phyloP scores from a whole-genome alignment of 2,113 vertebrate genomes.

The Xenotilapia longispinis region DNA sequence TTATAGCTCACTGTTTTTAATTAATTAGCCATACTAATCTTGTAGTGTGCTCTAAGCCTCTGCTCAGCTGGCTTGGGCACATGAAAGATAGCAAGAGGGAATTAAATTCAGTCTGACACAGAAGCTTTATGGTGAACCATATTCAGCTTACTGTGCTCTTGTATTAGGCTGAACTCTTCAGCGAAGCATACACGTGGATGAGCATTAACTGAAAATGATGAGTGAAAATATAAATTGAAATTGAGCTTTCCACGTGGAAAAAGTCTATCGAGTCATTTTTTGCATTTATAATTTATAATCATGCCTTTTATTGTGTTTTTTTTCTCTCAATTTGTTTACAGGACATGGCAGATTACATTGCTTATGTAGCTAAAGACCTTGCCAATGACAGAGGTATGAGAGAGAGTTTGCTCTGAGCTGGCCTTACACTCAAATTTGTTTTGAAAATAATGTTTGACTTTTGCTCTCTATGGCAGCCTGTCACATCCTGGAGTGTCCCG shows the following conservation, averaged over 20 bases:
- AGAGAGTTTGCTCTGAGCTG: neutral
- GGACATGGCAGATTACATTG: slow-evolving; percentile 89
- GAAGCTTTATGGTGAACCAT: neutral
- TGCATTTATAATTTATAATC: neutral
- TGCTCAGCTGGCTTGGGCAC: neutral
- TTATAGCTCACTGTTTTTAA: slow-evolving; percentile 18
- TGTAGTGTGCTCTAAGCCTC: neutral
- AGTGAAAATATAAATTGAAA: neutral
- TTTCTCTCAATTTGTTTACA: slow-evolving; percentile 52
- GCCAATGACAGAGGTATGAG: slow-evolving; percentile 85
- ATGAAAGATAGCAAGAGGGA: neutral
- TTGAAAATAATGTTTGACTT: neutral
- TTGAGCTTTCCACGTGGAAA: neutral
- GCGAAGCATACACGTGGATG: neutral
- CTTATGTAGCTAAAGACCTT: slow-evolving; percentile 91
- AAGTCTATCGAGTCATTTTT: neutral
- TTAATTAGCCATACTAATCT: slow-evolving; percentile 43
- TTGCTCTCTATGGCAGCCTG: slow-evolving; percentile 72
- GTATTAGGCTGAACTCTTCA: neutral
- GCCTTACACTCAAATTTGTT: neutral
- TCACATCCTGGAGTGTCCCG: slow-evolving; percentile 86
- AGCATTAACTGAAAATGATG: neutral
- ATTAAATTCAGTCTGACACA: slow-evolving; percentile 28
- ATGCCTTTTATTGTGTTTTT: neutral
- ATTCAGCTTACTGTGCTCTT: slow-evolving; percentile 15